Conservation (phyloP, 2,113 vertebrate species). For the Corythaixoides concolor region DNA sequence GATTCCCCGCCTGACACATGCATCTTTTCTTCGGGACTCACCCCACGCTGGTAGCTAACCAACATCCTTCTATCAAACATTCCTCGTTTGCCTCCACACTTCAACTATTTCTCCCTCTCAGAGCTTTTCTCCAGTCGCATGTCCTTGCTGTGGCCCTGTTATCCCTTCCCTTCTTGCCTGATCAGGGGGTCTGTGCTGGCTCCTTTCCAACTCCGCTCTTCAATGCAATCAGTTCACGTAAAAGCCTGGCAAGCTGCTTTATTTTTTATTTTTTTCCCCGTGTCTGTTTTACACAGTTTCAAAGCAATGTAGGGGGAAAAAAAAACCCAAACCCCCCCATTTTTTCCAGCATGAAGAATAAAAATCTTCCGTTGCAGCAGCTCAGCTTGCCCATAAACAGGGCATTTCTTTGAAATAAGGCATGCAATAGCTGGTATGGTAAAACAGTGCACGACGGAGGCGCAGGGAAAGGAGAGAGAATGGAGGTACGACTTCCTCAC, state of each 20-base stretch:
- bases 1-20: not conserved
- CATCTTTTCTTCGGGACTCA: not conserved
- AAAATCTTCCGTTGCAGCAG: not conserved
- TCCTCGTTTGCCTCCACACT: not conserved
- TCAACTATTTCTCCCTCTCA: not conserved
- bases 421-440: not conserved
- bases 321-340: not conserved
- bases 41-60: not conserved
- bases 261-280: not conserved
- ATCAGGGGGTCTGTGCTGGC: constrained; percentile 23
- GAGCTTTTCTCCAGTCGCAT: not conserved
- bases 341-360: not conserved
- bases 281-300: constrained; percentile 7
- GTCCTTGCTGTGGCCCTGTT: rapidly evolving
- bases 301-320: not conserved
- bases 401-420: not conserved
- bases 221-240: constrained; percentile 23
- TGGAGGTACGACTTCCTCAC: not conserved
- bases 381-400: not conserved
- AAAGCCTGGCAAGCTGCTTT: constrained; percentile 25
- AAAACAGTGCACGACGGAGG: not conserved
- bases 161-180: constrained; percentile 11
- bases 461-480: not conserved
- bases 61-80: not conserved
- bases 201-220: not conserved